Evolutionary conservation across 2,113 vertebrate genomes (phyloP), one percentile per base, ranked within the genome.

Genomic region (Hipposideros armiger): DNA sequence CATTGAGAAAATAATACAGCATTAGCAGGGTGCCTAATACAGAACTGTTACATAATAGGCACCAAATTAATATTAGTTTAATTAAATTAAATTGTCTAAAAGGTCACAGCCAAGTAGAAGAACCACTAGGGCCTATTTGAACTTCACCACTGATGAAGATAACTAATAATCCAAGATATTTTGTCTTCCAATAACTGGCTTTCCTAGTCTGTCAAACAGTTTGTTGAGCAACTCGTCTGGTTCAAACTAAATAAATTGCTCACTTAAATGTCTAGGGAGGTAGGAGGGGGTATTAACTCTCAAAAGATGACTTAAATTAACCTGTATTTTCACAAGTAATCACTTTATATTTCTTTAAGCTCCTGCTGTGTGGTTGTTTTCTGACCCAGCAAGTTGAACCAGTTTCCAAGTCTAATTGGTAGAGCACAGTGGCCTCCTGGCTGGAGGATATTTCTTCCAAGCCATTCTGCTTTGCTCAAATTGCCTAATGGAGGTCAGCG

Each of bases 401-500:
- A 45, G 64, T 80, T 97, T 96, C 73, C 69, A 64, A 42, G 36
- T n/a, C 77, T 90, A 80, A 87, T 32, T 91, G 73, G 52, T 40
- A 19, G 11, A 64, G 40, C 77, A 11, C 9, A 96, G 40, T n/a
- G 77, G n/a, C 47, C 80, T 86, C 42, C 73, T 91, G 90, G 40
- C 36, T 91, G 26, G 66, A 94, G 60, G 72, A 72, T 7, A 14
- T n/a, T n/a, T 80, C 88, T 91, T 91, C n/a, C 26, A 42, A 85
- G 52, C 17, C 84, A 82, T 66, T 81, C 87, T 82, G 67, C 54
- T 81, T 67, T 81, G 67, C 40, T 91, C 85, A 54, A 50, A n/a
- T 81, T 73, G 82, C 73, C 92, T 45, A 50, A 52, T 30, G 30
- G 47, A 88, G 91, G 85, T 92, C 78, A 93, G 20, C 2, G 0